Conservation (phyloP, 2,888 invertebrate genomes). For the Catocala nupta region DNA sequence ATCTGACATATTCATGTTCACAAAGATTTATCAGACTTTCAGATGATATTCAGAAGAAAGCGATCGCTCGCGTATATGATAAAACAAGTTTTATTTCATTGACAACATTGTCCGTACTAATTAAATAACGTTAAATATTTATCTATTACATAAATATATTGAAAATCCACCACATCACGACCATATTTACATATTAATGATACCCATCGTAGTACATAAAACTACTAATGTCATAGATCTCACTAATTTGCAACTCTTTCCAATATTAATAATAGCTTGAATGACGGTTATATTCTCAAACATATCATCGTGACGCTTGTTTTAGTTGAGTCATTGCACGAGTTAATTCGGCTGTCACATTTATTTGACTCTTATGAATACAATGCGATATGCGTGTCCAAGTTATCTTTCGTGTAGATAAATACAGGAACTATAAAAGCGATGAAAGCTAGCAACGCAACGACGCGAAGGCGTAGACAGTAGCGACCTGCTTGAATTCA, state of each 20-base stretch:
- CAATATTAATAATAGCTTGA: constrained; percentile 6
- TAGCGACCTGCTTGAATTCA: background rate
- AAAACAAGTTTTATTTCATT: constrained; percentile 31
- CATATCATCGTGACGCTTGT: too few species aligned
- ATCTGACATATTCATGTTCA: constrained; percentile 6
- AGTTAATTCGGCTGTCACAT: too few species aligned
- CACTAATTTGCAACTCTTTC: constrained; percentile 10
- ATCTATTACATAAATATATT: constrained; percentile 22
- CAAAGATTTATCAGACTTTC: constrained; percentile 11
- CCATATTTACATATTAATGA: constrained; percentile 11
- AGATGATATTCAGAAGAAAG: constrained; percentile 7
- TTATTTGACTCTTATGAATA: too few species aligned
- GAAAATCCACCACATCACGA: background rate
- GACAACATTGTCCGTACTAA: constrained; percentile 21
- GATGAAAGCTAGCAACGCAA: too few species aligned
- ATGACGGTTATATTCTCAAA: background rate
- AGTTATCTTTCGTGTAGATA: too few species aligned
- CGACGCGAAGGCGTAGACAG: too few species aligned
- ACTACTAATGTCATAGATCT: background rate
- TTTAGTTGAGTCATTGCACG: too few species aligned
- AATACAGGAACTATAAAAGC: too few species aligned
- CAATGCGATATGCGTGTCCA: too few species aligned
- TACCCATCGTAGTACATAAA: constrained; percentile 1
- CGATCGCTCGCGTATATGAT: constrained; percentile 1
- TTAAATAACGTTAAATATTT: constrained; percentile 20